Conservation (phyloP, 2,113 vertebrate genomes). For the Pseudopodoces humilis region DNA sequence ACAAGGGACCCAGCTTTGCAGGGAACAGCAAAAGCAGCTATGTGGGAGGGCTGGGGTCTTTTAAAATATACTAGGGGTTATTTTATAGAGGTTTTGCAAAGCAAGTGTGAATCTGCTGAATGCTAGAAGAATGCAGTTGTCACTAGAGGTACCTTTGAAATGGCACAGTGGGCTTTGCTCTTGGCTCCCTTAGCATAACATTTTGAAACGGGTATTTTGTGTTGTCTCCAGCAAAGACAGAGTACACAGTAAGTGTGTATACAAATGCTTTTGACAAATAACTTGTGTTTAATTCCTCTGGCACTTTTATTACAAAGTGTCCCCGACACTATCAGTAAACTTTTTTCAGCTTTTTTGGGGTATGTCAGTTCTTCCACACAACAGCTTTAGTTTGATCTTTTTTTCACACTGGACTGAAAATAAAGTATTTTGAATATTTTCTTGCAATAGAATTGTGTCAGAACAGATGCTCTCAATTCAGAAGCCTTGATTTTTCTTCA, state of each 20-base stretch:
- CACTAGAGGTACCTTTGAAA: not conserved
- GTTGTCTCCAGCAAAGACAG: not conserved
- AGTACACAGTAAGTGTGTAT: not conserved
- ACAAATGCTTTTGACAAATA: not conserved
- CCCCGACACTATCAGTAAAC: not conserved
- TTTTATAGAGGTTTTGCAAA: not conserved
- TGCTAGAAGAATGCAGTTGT: not conserved
- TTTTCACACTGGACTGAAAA: slow-evolving; percentile 13
- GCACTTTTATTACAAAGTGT: not conserved
- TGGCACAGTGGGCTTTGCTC: not conserved
- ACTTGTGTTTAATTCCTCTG: not conserved
- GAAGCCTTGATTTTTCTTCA: not conserved
- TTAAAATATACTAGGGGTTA: not conserved
- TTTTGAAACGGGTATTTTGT: not conserved
- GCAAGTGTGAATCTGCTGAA: not conserved
- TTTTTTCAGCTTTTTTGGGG: not conserved
- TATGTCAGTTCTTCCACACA: not conserved
- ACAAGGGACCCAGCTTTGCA: not conserved
- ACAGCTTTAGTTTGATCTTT: not conserved
- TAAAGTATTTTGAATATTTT: not conserved
- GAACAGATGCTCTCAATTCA: slow-evolving; percentile 8
- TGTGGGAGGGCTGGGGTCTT: not conserved
- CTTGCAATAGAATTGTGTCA: not conserved
- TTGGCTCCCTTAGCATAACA: not conserved
- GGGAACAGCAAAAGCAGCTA: not conserved